These are phyloP conservation scores for Morinoia aosen DNA, from an alignment of 2,888 invertebrate species.

Conservation along the genomic window DNA sequence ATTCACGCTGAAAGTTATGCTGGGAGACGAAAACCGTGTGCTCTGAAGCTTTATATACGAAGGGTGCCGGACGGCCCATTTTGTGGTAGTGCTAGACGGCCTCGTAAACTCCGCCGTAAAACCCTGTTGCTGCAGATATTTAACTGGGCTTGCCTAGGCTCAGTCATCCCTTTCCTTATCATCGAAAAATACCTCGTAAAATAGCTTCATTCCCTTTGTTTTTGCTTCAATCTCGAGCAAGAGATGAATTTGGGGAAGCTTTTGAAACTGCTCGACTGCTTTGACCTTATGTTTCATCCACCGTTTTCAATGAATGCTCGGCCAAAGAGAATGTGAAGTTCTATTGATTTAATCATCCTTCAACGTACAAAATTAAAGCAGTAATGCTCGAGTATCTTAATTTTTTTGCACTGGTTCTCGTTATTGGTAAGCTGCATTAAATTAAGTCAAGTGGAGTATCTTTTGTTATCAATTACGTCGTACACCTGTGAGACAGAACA, in stretches of 20 bases:
- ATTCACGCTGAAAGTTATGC: conserved; percentile 3
- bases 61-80: conserved; percentile 45
- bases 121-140: conserved; percentile 51
- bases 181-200: conserved; percentile 48
- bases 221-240: not conserved
- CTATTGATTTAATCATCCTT: not conserved
- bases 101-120: conserved; percentile 29
- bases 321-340: conserved; percentile 27
- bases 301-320: conserved; percentile 18
- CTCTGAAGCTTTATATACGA: conserved; percentile 45
- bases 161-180: conserved; percentile 50
- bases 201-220: conserved; percentile 39
- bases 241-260: not conserved
- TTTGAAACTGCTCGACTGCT: not conserved
- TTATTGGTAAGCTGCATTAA: not conserved
- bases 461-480: not conserved
- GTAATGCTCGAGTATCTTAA: not conserved
- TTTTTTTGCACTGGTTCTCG: not conserved
- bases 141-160: conserved; percentile 50
- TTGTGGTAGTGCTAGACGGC: conserved; percentile 48
- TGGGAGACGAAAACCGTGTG: conserved; percentile 9
- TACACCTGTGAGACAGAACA: not conserved
- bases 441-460: not conserved
- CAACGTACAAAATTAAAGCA: not conserved
- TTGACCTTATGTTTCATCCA: conserved; percentile 7